Percentiles rank a stretch among this genome's conserved stretches.
Evolutionary conservation across 2,888 invertebrate species (phyloP).

Genomic region (Ophion ventricosus): DNA sequence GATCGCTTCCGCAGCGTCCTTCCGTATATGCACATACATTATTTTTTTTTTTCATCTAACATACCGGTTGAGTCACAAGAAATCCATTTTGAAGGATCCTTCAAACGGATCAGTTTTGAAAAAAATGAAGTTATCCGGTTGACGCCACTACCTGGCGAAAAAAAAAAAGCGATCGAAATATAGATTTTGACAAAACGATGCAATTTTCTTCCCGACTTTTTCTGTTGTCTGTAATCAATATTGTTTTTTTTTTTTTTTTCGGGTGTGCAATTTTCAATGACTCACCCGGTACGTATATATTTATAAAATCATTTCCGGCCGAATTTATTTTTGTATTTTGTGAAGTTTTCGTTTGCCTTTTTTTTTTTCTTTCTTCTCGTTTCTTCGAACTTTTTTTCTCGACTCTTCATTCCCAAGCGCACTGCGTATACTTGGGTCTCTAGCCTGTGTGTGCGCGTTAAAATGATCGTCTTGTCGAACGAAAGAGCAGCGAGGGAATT

Average conservation of each 20-base stretch:
- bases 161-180: background rate
- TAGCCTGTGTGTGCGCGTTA: constrained; percentile 54
- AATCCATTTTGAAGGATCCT: no score
- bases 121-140: no score
- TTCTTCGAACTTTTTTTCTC: no score
- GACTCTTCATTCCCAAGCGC: no score
- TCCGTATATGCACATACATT: constrained; percentile 35
- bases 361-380: no score
- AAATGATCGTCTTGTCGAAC: constrained; percentile 13
- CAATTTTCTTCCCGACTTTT: background rate
- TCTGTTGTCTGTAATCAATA: background rate
- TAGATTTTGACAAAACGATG: background rate
- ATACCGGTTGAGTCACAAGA: constrained; percentile 8
- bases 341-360: no score
- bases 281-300: background rate
- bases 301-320: constrained; percentile 7
- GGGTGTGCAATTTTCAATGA: no score
- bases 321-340: no score
- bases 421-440: constrained; percentile 57
- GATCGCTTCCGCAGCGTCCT: constrained; percentile 67
- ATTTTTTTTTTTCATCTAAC: constrained; percentile 14
- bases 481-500: constrained; percentile 37
- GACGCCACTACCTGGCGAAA: background rate
- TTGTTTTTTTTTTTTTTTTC: background rate
- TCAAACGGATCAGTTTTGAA: no score